Conservation (phyloP, 2,888 invertebrate species). For the Heliconius ismenius region DNA sequence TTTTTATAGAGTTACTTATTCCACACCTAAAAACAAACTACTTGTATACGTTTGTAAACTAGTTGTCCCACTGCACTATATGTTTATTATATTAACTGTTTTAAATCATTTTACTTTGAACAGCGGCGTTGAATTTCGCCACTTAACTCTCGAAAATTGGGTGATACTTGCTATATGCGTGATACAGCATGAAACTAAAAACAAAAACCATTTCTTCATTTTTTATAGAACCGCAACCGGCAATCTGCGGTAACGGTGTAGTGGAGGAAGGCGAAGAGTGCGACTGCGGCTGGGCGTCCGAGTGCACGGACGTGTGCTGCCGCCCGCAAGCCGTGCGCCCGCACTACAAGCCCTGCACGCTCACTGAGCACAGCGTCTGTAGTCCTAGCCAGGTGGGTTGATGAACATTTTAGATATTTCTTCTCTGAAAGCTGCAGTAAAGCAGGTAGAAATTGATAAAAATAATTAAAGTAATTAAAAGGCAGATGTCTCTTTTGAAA, state of each 20-base stretch:
- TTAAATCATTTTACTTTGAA: neutral
- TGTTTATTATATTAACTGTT: neutral
- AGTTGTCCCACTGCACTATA: neutral
- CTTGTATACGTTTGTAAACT: too few relatives aligned
- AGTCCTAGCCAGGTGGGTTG: constrained; percentile 88
- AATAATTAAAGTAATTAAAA: too few relatives aligned
- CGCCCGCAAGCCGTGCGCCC: constrained; percentile 93
- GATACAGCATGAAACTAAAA: neutral
- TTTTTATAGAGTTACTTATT: too few relatives aligned
- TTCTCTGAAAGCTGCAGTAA: neutral
- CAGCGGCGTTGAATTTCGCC: neutral
- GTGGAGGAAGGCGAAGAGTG: constrained; percentile 98
- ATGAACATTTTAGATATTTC: neutral
- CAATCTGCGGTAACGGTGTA: constrained; percentile 99
- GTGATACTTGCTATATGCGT: neutral
- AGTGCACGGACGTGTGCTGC: constrained; percentile 96
- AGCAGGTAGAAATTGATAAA: too few relatives aligned
- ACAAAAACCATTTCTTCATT: neutral
- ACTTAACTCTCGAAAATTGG: neutral
- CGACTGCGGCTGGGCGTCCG: constrained; percentile 99
- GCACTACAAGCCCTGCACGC: constrained; percentile 92
- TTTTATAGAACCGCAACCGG: constrained; percentile 90
- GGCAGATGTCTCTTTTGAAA: too few relatives aligned
- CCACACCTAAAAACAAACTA: too few relatives aligned
- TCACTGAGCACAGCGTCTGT: constrained; percentile 90